phyloP scores from a whole-genome alignment of 2,888 invertebrate species.

The Actias luna region DNA sequence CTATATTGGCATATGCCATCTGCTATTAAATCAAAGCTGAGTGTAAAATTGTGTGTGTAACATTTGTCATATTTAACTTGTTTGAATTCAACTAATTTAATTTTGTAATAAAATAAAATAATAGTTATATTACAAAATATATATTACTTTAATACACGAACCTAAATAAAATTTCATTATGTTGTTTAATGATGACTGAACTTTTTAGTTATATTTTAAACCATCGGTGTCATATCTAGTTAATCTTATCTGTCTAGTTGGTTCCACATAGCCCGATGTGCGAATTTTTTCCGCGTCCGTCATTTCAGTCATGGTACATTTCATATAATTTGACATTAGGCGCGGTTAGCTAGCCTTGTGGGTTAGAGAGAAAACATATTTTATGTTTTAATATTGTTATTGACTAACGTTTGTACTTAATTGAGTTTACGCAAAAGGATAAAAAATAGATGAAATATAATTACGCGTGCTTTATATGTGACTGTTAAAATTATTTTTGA shows the following conservation, averaged over 20 bases:
- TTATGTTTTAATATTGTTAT: slow-evolving; percentile 6
- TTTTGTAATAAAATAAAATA: too few species aligned
- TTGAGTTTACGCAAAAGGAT: neutral
- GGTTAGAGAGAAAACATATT: slow-evolving; percentile 11
- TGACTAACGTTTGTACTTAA: neutral
- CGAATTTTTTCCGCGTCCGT: slow-evolving; percentile 8
- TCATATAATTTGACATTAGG: slow-evolving; percentile 31
- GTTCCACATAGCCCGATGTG: slow-evolving; percentile 1
- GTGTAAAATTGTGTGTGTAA: too few species aligned
- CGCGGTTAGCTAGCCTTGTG: slow-evolving; percentile 29
- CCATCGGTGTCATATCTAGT: neutral
- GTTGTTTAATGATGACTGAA: neutral
- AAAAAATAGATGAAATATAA: too few species aligned
- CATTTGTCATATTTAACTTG: too few species aligned
- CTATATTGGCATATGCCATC: too few species aligned
- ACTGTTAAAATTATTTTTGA: too few species aligned
- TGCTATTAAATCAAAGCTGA: too few species aligned
- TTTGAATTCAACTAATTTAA: too few species aligned
- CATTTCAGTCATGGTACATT: slow-evolving; percentile 21
- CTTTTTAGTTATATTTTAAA: neutral
- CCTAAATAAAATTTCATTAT: too few species aligned
- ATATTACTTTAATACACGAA: too few species aligned
- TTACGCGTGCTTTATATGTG: too few species aligned
- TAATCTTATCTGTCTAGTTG: neutral
- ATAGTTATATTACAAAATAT: too few species aligned